These are phyloP conservation scores for Timema cristinae DNA, from an alignment of 2,888 invertebrate species.

Conservation along the genomic window DNA sequence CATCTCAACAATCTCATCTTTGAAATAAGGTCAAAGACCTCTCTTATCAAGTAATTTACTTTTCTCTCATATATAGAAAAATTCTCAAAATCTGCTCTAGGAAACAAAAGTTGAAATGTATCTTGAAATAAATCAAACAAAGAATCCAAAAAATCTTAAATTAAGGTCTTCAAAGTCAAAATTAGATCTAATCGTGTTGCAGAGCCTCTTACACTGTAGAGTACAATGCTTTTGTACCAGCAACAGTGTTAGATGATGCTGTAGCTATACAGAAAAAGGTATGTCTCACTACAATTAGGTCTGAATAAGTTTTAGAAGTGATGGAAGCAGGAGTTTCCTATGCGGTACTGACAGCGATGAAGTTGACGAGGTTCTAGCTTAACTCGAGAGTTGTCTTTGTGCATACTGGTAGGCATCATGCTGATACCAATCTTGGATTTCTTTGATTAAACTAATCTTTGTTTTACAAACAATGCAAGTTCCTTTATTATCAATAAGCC, in stretches of 20 bases:
- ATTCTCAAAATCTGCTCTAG: not conserved
- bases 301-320: not conserved
- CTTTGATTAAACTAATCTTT: not conserved
- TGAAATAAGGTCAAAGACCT: not conserved
- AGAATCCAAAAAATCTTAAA: not conserved
- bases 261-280: not conserved
- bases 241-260: not conserved
- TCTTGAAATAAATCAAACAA: not conserved
- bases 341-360: not conserved
- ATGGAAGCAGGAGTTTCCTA: not conserved
- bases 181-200: slow-evolving; percentile 1
- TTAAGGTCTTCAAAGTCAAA: not conserved
- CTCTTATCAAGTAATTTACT: not conserved
- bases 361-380: slow-evolving; percentile 4
- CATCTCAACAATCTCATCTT: not conserved
- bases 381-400: not conserved
- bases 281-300: not conserved
- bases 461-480: not conserved
- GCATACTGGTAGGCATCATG: not conserved
- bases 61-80: not conserved
- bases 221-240: not conserved
- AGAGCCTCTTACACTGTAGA: not conserved
- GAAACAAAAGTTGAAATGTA: not conserved
- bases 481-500: not conserved
- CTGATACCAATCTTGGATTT: slow-evolving; percentile 1